Conservation (phyloP, 2,888 invertebrate species). For the Catonia carolina region DNA sequence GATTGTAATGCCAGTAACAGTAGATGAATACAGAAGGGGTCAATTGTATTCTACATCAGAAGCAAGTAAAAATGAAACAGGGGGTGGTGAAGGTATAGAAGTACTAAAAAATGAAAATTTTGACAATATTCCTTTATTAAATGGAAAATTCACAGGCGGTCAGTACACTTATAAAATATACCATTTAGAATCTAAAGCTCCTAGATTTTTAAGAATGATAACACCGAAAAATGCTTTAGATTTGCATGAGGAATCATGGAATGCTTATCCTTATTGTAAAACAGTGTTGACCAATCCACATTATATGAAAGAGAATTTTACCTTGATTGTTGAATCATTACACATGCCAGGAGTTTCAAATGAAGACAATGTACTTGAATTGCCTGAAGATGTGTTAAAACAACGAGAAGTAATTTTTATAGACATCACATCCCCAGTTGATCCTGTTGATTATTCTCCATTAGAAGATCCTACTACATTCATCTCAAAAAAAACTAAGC, state of each 20-base stretch:
- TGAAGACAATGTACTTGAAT: slow-evolving; percentile 83
- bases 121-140: slow-evolving; percentile 74
- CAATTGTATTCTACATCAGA: slow-evolving; percentile 95
- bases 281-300: slow-evolving; percentile 85
- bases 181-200: slow-evolving; percentile 87
- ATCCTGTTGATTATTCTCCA: slow-evolving; percentile 75
- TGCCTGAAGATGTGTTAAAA: slow-evolving; percentile 78
- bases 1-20: slow-evolving; percentile 89
- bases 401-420: slow-evolving; percentile 81
- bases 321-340: slow-evolving; percentile 86
- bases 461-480: slow-evolving; percentile 80
- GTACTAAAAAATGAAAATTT: slow-evolving; percentile 98
- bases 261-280: slow-evolving; percentile 97
- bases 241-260: slow-evolving; percentile 98
- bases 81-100: slow-evolving; percentile 63
- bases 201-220: slow-evolving; percentile 81
- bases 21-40: slow-evolving; percentile 92
- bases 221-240: slow-evolving; percentile 94
- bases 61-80: slow-evolving; percentile 61
- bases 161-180: slow-evolving; percentile 99
- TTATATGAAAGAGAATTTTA: slow-evolving; percentile 93
- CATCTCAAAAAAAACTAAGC: slow-evolving; percentile 86
- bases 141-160: slow-evolving; percentile 85
- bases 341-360: slow-evolving; percentile 82
- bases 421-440: slow-evolving; percentile 85